Evolutionary conservation across 1,140 invertebrate genomes (phyloP).

Genomic region (Lordiphosa clarofinis): DNA sequence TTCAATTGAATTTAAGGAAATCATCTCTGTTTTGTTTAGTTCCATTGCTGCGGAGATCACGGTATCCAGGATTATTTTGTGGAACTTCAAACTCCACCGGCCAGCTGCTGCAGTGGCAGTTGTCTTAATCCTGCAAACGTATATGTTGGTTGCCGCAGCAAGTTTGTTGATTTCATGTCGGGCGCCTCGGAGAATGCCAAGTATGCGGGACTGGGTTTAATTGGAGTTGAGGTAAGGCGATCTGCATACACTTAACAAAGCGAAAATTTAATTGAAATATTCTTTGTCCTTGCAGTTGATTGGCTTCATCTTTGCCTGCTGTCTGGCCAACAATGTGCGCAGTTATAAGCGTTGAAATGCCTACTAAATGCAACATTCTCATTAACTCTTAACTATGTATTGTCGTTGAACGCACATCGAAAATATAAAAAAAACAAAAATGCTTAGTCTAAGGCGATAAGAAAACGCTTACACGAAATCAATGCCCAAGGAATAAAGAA

Average conservation of each 20-base stretch:
- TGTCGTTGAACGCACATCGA: slow-evolving; percentile 59
- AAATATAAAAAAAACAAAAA: slow-evolving; percentile 22
- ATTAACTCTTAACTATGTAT: slow-evolving; percentile 56
- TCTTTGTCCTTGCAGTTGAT: slow-evolving; percentile 84
- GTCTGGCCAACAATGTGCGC: slow-evolving; percentile 92
- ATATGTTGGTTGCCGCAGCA: slow-evolving; percentile 57
- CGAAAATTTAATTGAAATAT: slow-evolving; percentile 10
- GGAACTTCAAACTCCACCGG: slow-evolving; percentile 1
- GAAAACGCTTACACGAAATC: slow-evolving; percentile 36
- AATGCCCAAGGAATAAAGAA: no score
- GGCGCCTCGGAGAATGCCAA: slow-evolving; percentile 55
- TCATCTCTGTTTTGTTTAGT: slow-evolving; percentile 47
- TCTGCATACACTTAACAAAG: neutral
- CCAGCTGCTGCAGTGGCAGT: slow-evolving; percentile 39
- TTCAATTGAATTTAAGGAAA: neutral
- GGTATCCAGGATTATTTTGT: slow-evolving; percentile 54
- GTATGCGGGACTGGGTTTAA: slow-evolving; percentile 61
- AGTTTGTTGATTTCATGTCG: slow-evolving; percentile 56
- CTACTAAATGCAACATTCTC: slow-evolving; percentile 80
- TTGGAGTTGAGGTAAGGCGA: slow-evolving; percentile 67
- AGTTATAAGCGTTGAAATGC: slow-evolving; percentile 85
- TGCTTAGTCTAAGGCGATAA: slow-evolving; percentile 43
- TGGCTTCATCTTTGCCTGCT: slow-evolving; percentile 93
- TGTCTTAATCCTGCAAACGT: slow-evolving; percentile 45
- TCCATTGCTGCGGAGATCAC: slow-evolving; percentile 81